Base-by-base conservation (phyloP, 2,797 vertebrate species). In the Poecile montanus region DNA sequence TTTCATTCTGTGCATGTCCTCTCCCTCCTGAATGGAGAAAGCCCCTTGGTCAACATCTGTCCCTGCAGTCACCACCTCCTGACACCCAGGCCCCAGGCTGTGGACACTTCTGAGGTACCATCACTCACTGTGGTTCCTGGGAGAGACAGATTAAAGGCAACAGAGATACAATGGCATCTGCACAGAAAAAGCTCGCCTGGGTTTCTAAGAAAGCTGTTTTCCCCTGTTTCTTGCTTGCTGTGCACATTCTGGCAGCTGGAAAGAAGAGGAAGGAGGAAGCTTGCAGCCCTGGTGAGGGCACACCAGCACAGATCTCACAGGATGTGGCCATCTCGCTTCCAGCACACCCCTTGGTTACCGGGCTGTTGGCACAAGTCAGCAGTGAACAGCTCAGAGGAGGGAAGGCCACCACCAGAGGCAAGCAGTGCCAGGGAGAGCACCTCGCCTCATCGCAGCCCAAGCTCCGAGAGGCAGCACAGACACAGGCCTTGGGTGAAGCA, bases 101-200 rank as follows among this genome's bases (percentile, higher is more conserved):
- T 2, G 2, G 48, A 26, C 15, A 65, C 32, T 72, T 77, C 65
- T 45, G 30, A 61, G 10, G n/a, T 23, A 5, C 50, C 0, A 2
- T 14, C 20, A 32, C 40, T 45, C 30, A 25, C 60, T 71, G 56
- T 0, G 0, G 6, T 48, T 81, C 53, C 42, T 53, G 26, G 32
- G 25, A 60, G 20, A 51, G 18, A n/a, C 0, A 11, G 18, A 21
- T 85, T 53, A 76, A 91, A 84, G 72, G 29, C 50, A 61, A 10
- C 0, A 83, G 56, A 73, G 56, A 18, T 8, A 45, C 15, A 19
- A 32, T 7, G 16, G 40, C 30, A 68, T 26, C 44, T 62, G 42
- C 26, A 23, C n/a, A 62, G 54, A 60, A 48, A 58, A 79, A 44
- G 7, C n/a, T 58, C 1, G 0, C 18, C 54, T 0, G 1, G 32